phyloP scores from a whole-genome alignment of 2,888 invertebrate genomes.

The Oasisia sp. region DNA sequence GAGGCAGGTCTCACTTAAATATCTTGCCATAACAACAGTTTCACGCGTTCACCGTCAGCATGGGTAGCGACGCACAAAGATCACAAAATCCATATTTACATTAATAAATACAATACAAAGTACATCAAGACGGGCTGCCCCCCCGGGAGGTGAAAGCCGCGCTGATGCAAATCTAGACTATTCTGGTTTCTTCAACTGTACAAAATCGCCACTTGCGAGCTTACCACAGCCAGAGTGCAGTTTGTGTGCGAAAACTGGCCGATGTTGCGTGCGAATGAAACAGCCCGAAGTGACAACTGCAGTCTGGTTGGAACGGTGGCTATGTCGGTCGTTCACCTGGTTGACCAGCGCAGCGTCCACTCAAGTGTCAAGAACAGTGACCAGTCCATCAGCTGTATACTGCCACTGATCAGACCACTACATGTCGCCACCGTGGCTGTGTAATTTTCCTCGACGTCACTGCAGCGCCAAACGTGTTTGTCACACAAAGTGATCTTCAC shows the following conservation, averaged over 20 bases:
- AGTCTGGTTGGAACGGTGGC: not conserved
- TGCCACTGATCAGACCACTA: not conserved
- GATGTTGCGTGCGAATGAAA: not conserved
- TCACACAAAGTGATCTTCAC: not conserved
- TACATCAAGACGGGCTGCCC: not conserved
- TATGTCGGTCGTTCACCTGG: not conserved
- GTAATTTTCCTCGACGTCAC: not conserved
- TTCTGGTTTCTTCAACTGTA: constrained; percentile 3
- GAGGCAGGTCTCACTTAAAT: not conserved
- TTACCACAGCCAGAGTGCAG: not conserved
- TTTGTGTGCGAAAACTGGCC: not conserved
- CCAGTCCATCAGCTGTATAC: not conserved
- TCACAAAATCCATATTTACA: not conserved
- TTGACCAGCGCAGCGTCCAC: not conserved
- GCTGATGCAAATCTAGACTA: not conserved
- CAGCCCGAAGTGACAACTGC: not conserved
- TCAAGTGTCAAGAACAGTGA: not conserved
- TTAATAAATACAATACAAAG: not conserved
- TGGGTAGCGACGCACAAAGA: not conserved
- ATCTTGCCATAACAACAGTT: not conserved
- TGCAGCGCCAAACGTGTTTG: not conserved
- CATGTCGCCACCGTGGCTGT: not conserved
- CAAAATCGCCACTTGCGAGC: not conserved
- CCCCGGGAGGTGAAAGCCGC: not conserved
- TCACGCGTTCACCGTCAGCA: not conserved